Evolutionary conservation across 1,140 invertebrate species (phyloP), one percentile per base, ranked within the genome.

Genomic region (Trypoxylus dichotomus): DNA sequence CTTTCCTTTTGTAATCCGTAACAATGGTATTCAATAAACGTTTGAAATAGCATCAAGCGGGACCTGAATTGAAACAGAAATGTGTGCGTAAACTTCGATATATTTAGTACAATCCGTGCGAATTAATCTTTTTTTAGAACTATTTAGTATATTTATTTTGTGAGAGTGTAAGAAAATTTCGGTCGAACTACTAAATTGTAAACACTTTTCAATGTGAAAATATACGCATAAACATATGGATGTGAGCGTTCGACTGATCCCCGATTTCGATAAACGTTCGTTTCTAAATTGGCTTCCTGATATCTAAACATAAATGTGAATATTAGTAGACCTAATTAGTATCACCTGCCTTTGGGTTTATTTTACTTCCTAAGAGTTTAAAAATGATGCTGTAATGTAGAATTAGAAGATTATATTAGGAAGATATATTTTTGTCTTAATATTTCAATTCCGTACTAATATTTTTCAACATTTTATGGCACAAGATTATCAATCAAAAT

Each of bases 51-150:
- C 47, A 54, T 54, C 47, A 54, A 54, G 19, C 47, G 47, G 15
- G 7, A 15, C 19, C 19, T 54, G 47, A 54, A 54, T 54, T 19
- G 47, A 54, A 54, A 37, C 32, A 5, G 5, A 37, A 54, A 54
- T 19, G 47, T 54, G 19, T 19, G 47, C 19, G 19, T 54, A 54
- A 54, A 54, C 47, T 54, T 54, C 47, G 47, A 54, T 54, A 19
- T 54, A 54, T 54, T 54, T 54, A 54, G 47, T 54, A 15, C n/a
- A 15, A 19, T 54, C 15, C 47, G 19, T 19, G 19, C 5, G 47
- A 54, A 54, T 54, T 54, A 54, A 54, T 54, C 47, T 54, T 54
- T 54, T 54, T 54, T 54, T 54, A 54, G 47, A 54, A 54, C 47
- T 54, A 54, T 54, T 54, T 54, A 54, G 47, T 54, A 54, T 54